Evolutionary conservation across 2,888 invertebrate genomes (phyloP).

Genomic region (Netelia inedita): DNA sequence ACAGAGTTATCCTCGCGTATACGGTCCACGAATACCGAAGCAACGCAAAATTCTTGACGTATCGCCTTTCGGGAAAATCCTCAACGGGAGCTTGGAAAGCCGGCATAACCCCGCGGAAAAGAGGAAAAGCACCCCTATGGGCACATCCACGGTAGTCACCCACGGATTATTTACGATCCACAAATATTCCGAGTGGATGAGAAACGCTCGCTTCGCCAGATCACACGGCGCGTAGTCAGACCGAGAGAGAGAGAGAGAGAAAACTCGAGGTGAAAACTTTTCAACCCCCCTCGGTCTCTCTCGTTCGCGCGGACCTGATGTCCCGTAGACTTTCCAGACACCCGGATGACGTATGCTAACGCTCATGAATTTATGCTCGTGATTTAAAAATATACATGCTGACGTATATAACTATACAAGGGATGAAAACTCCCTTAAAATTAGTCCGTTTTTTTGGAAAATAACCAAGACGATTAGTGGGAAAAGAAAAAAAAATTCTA

Average conservation of each 20-base stretch:
- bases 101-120: conserved; percentile 34
- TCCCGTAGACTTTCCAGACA: conserved; percentile 51
- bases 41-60: conserved; percentile 63
- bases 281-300: conserved; percentile 49
- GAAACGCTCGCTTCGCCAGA: conserved; percentile 65
- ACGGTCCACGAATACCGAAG: conserved; percentile 55
- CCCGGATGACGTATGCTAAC: conserved; percentile 60
- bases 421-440: no score
- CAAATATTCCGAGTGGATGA: conserved; percentile 74
- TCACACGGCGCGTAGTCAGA: conserved; percentile 41
- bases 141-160: conserved; percentile 62
- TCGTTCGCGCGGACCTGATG: conserved; percentile 42
- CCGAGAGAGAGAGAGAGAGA: conserved; percentile 27
- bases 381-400: conserved; percentile 15
- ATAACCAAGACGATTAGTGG: no score
- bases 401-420: background rate
- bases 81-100: conserved; percentile 40
- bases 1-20: conserved; percentile 18
- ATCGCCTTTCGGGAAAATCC: conserved; percentile 65
- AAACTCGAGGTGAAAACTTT: conserved; percentile 62
- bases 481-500: no score
- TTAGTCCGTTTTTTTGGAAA: no score
- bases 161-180: conserved; percentile 75
- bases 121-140: conserved; percentile 55
- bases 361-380: conserved; percentile 63